These are phyloP conservation scores for Rhinichthys klamathensis DNA, from an alignment of 2,113 vertebrate genomes.

Conservation along the genomic window DNA sequence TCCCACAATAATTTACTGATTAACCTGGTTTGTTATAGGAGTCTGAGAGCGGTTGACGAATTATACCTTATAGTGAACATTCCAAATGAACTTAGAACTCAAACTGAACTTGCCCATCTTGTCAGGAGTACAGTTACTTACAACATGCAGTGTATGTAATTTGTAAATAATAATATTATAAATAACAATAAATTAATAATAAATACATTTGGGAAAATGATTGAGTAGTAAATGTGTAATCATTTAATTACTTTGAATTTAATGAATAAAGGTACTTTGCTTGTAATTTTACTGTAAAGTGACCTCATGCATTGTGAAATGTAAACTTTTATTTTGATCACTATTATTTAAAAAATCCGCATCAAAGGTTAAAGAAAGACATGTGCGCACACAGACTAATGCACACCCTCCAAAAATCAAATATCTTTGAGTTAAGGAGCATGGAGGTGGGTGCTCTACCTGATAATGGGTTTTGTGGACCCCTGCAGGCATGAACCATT, in stretches of 20 bases:
- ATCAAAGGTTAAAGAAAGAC: constrained; percentile 22
- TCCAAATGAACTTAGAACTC: not conserved
- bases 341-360: constrained; percentile 5
- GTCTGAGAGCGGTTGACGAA: not conserved
- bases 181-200: too few species aligned
- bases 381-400: constrained; percentile 28
- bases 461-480: constrained; percentile 80
- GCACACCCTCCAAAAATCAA: constrained; percentile 48
- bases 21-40: constrained; percentile 7
- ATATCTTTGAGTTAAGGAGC: constrained; percentile 68
- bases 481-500: constrained; percentile 79
- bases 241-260: not conserved
- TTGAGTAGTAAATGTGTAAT: not conserved
- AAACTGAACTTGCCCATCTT: not conserved
- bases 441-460: constrained; percentile 80
- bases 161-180: too few species aligned
- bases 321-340: not conserved
- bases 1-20: not conserved
- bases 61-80: not conserved
- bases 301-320: not conserved
- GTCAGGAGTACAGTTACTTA: not conserved
- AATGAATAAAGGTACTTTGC: not conserved
- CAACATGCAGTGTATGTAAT: too few species aligned
- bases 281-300: not conserved
- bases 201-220: too few species aligned